Base-by-base conservation (phyloP, 2,797 vertebrate genomes). In the Ptychadena robeensis region DNA sequence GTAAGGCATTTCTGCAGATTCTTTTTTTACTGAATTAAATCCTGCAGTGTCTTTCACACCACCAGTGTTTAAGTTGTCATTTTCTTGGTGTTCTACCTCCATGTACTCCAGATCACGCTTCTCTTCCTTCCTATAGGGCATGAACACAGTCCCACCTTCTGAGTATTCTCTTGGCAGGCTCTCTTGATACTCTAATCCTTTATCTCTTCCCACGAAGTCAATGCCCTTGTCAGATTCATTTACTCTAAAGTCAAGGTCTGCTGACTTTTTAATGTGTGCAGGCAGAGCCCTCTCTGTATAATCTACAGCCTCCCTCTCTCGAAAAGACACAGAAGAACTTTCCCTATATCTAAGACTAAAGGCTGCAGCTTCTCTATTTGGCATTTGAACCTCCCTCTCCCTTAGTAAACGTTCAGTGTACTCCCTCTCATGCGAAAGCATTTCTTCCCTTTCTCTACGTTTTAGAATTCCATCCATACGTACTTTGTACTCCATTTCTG, bases 131-230 rank as follows among this genome's bases (percentile, higher is more conserved):
- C 90, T 90, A 73, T 94, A 96, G 88, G 91, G 87, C 73, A 85
- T 85, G 57, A 94, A 91, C 68, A 18, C 6, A 7, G 18, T 2
- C 22, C 95, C 93, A 80, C 87, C 91, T 86, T 94, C 94, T 72
- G 96, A 95, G 85, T 98, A 81, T 79, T 95, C 88, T 14, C 94
- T 91, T 75, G 93, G 91, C 70, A 94, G 92, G 48, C 94, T 96
- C 86, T 94, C 97, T 89, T 97, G 95, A 90, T 97, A 95, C 91
- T 98, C 96, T 87, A 94, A 92, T 76, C 89, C 92, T 80, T 94
- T 95, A 71, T 95, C 95, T 86, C 94, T 94, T 66, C 93, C 95
- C 38, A 93, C 93, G 88, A 95, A 98, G 90, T 94, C 92, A 89
- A 25, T 88, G 9, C 72, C 53, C 78, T 91, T 81, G 25, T 94